Conservation (phyloP, 2,797 vertebrate species). For the Anisognathus igniventris region DNA sequence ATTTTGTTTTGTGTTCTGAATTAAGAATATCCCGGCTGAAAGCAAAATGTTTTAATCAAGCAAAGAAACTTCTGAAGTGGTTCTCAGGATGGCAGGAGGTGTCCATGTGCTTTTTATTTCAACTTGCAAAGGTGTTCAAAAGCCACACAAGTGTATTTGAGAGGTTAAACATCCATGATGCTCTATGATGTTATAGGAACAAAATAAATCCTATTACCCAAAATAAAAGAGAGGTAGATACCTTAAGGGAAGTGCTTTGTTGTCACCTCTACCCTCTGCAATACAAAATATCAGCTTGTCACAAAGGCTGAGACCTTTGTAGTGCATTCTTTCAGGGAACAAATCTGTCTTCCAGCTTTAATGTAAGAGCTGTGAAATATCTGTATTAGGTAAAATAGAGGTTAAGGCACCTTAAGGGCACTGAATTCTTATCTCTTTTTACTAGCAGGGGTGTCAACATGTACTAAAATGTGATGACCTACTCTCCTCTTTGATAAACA, state of each 20-base stretch:
- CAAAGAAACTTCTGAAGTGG: background rate
- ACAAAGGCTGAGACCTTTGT: constrained; percentile 26
- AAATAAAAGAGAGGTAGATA: background rate
- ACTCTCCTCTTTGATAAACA: constrained; percentile 72
- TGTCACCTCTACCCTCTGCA: background rate
- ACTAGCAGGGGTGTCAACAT: constrained; percentile 65
- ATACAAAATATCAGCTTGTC: constrained; percentile 1
- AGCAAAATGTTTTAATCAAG: background rate
- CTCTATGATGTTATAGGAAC: background rate
- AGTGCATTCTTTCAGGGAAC: background rate
- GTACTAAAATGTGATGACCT: constrained; percentile 69
- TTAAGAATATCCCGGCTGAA: background rate
- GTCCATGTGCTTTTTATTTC: background rate
- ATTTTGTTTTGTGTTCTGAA: background rate
- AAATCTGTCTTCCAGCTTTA: constrained; percentile 20
- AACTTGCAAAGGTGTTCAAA: background rate
- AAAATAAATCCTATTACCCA: constrained; percentile 24
- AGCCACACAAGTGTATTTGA: accelerated
- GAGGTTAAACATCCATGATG: background rate
- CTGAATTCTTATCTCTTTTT: constrained; percentile 68
- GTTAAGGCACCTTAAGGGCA: constrained; percentile 67
- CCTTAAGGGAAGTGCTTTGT: constrained; percentile 13
- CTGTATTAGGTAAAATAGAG: constrained; percentile 59
- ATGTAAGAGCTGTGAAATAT: constrained; percentile 33
- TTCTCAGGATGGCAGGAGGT: background rate